Conservation (phyloP, 2,113 vertebrate genomes). For the Microcebus tavaratra region DNA sequence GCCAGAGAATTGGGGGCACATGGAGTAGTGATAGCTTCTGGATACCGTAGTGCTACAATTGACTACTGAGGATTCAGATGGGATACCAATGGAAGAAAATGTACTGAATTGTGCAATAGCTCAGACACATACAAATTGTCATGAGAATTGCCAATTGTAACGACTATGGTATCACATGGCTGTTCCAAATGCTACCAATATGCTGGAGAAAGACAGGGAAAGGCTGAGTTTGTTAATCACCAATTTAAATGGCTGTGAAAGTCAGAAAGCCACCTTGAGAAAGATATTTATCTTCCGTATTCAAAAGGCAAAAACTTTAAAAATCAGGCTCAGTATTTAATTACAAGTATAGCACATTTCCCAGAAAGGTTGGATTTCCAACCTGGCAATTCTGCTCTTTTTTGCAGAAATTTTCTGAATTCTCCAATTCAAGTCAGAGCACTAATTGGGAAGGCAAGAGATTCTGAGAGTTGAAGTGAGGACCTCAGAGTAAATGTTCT, state of each 20-base stretch:
- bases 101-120: background rate
- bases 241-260: constrained; percentile 9
- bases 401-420: background rate
- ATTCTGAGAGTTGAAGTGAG: background rate
- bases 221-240: background rate
- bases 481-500: background rate
- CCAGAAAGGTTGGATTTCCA: background rate
- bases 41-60: background rate
- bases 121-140: background rate
- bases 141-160: fast-evolving
- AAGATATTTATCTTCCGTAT: background rate
- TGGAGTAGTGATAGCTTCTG: background rate
- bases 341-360: background rate
- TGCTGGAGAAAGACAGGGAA: background rate
- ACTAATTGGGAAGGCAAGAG: background rate
- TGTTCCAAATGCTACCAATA: background rate
- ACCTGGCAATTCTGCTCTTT: background rate
- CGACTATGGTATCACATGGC: background rate
- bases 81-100: background rate
- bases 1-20: background rate
- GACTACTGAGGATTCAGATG: background rate
- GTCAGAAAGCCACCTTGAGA: background rate
- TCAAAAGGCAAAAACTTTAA: background rate
- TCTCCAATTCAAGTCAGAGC: background rate
- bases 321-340: background rate